Evolutionary conservation across 1,140 invertebrate species (phyloP).

Genomic region (Chrysoperla carnea): DNA sequence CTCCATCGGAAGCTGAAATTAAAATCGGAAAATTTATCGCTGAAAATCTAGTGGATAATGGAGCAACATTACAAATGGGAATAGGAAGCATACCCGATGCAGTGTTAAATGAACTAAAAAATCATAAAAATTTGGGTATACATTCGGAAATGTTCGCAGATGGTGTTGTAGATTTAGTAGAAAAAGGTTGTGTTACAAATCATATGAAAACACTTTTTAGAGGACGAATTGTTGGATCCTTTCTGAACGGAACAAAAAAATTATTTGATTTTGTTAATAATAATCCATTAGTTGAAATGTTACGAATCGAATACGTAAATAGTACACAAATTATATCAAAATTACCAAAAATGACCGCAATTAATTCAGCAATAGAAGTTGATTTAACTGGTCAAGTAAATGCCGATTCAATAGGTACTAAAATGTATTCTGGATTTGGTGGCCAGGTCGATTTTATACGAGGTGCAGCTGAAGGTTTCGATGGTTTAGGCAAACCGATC

Average conservation of each 20-base stretch:
- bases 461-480: slow-evolving; percentile 73
- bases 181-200: slow-evolving; percentile 73
- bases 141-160: slow-evolving; percentile 92
- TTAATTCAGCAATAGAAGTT: slow-evolving; percentile 92
- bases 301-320: slow-evolving; percentile 75
- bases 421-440: slow-evolving; percentile 85
- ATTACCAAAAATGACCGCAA: slow-evolving; percentile 84
- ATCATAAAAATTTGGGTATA: slow-evolving; percentile 83
- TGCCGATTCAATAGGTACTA: slow-evolving; percentile 81
- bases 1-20: slow-evolving; percentile 48
- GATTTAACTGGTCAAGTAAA: slow-evolving; percentile 89
- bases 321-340: slow-evolving; percentile 55
- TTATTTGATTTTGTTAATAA: slow-evolving; percentile 86
- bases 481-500: slow-evolving; percentile 82
- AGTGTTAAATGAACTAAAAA: slow-evolving; percentile 53
- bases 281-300: slow-evolving; percentile 82
- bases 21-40: slow-evolving; percentile 80
- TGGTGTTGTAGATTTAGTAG: slow-evolving; percentile 73
- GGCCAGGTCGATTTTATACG: slow-evolving; percentile 93
- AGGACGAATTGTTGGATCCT: slow-evolving; percentile 72
- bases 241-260: slow-evolving; percentile 68
- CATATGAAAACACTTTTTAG: slow-evolving; percentile 59
- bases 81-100: slow-evolving; percentile 89
- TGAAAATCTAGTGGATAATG: slow-evolving; percentile 75
- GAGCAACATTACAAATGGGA: slow-evolving; percentile 87